Evolutionary conservation across 2,888 invertebrate species (phyloP).

Genomic region (Himalopsyche anomala): DNA sequence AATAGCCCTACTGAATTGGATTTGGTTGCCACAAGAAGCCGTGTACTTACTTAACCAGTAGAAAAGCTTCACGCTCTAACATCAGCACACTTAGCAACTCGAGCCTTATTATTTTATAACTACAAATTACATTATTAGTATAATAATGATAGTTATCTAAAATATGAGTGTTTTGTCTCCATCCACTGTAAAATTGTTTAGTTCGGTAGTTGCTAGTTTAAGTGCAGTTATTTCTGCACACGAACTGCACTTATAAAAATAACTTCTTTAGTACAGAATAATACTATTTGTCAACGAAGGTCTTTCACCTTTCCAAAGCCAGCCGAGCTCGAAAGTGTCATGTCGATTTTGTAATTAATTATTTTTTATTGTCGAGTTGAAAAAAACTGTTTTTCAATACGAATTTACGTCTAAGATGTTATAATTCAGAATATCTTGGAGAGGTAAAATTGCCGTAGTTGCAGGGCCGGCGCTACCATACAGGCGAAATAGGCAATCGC

Average conservation of each 20-base stretch:
- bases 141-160: neutral
- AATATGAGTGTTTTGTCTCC: neutral
- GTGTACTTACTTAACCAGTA: neutral
- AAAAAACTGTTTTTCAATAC: neutral
- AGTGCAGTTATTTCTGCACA: neutral
- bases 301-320: constrained; percentile 1
- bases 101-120: neutral
- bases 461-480: too few relatives aligned
- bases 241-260: neutral
- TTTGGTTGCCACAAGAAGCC: neutral
- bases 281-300: neutral
- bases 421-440: too few relatives aligned
- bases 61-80: neutral
- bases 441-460: too few relatives aligned
- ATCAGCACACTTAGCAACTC: neutral
- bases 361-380: neutral
- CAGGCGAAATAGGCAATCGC: too few relatives aligned
- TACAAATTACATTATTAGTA: neutral
- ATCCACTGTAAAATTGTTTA: neutral
- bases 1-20: too few relatives aligned
- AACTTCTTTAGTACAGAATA: neutral
- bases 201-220: neutral
- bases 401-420: neutral
- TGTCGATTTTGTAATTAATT: neutral
- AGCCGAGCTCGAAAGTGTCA: neutral